Conservation (phyloP, 2,888 invertebrate genomes). For the Anagyrus pseudococci region DNA sequence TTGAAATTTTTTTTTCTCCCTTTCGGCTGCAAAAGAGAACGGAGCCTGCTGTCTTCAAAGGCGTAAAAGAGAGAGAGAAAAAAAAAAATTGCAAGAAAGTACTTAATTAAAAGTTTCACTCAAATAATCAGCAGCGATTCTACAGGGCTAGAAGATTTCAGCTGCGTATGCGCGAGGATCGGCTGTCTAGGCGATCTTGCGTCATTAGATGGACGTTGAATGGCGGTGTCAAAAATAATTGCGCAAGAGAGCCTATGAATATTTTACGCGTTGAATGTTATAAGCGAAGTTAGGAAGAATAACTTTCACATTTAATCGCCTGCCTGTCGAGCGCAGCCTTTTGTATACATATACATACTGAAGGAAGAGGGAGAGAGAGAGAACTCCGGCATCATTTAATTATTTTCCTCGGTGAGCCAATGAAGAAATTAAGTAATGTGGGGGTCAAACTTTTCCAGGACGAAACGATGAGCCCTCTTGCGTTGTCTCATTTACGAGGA, state of each 20-base stretch:
- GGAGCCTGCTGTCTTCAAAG: background rate
- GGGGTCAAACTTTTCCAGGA: conserved; percentile 31
- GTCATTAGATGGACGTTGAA: too few relatives aligned
- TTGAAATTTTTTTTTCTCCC: conserved; percentile 11
- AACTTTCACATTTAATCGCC: conserved; percentile 40
- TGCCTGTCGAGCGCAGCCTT: too few relatives aligned
- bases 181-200: background rate
- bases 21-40: background rate
- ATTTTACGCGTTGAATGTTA: conserved; percentile 44
- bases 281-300: conserved; percentile 37
- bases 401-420: conserved; percentile 34
- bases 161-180: background rate
- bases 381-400: conserved; percentile 44
- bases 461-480: conserved; percentile 21
- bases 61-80: background rate
- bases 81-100: conserved; percentile 6
- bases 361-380: too few relatives aligned
- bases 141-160: background rate
- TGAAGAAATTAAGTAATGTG: conserved; percentile 40
- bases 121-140: conserved; percentile 17
- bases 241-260: conserved; percentile 48
- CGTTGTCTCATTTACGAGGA: background rate
- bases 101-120: conserved; percentile 32
- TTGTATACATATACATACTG: too few relatives aligned
- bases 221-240: too few relatives aligned